Conservation (phyloP, 1,140 invertebrate species). For the Euwallacea fornicatus region DNA sequence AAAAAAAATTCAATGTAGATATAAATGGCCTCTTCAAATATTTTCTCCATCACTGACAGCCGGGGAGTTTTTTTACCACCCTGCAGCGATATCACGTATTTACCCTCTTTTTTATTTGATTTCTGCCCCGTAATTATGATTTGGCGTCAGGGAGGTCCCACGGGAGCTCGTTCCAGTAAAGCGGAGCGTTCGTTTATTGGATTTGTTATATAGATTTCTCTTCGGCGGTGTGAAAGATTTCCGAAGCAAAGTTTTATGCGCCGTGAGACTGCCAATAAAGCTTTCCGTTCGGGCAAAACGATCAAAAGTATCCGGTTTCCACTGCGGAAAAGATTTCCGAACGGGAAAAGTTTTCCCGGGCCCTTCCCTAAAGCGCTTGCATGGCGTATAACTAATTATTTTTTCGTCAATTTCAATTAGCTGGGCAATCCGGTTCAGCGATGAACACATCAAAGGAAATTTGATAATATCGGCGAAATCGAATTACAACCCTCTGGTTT, state of each 20-base stretch:
- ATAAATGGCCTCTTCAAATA: not conserved
- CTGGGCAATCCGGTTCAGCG: slow-evolving; percentile 43
- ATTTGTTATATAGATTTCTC: slow-evolving; percentile 34
- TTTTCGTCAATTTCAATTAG: slow-evolving; percentile 53
- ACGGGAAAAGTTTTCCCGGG: not conserved
- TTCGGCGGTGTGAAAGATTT: slow-evolving; percentile 33
- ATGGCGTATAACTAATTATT: slow-evolving; percentile 50
- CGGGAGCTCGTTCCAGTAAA: slow-evolving; percentile 20
- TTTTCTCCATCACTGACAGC: slow-evolving; percentile 2
- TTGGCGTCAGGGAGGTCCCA: slow-evolving; percentile 13
- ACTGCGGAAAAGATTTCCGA: not conserved
- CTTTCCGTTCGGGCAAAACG: slow-evolving; percentile 7
- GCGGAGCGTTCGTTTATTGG: slow-evolving; percentile 24
- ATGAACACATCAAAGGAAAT: slow-evolving; percentile 49
- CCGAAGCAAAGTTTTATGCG: slow-evolving; percentile 35
- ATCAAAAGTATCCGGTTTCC: slow-evolving; percentile 14
- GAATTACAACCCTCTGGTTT: slow-evolving; percentile 47
- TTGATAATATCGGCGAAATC: slow-evolving; percentile 47
- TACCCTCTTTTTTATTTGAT: slow-evolving; percentile 33
- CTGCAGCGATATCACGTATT: slow-evolving; percentile 17
- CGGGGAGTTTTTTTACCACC: slow-evolving; percentile 1
- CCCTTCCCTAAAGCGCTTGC: not conserved
- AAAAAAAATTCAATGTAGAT: not conserved
- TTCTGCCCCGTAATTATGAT: slow-evolving; percentile 28
- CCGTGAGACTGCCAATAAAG: slow-evolving; percentile 33